A percentile compares a stretch with the other conserved stretches of the same genome.
Conservation (phyloP, 37 sponge, comb jelly and placozoan species). For the Halisarca cf. caerulea region DNA sequence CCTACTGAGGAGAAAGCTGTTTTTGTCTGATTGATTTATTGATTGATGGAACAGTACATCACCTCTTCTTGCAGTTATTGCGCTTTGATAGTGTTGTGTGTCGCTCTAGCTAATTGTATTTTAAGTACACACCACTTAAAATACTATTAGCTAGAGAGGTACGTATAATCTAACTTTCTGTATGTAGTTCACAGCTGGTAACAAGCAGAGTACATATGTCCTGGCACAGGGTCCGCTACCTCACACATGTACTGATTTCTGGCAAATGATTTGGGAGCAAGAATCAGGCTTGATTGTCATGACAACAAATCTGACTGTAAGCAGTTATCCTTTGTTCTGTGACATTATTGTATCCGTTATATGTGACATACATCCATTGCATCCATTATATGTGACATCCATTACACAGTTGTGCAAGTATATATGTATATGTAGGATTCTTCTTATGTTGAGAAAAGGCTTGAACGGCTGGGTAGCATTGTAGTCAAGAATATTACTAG, state of each 20-base stretch:
- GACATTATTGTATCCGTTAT: neutral
- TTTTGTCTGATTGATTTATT: too few species aligned
- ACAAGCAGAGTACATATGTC: constrained; percentile 37
- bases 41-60: too few species aligned
- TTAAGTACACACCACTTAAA: too few species aligned
- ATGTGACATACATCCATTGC: neutral
- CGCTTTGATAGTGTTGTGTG: neutral
- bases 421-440: neutral
- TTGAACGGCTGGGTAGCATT: too few species aligned
- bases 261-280: constrained; percentile 98
- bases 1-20: too few species aligned
- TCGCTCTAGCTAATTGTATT: neutral
- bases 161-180: too few species aligned
- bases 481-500: too few species aligned
- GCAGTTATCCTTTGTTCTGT: too few species aligned
- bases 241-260: constrained; percentile 88
- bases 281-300: constrained; percentile 70
- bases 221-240: constrained; percentile 86
- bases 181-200: constrained; percentile 24
- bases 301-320: constrained; percentile 72
- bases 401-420: neutral
- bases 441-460: too few species aligned
- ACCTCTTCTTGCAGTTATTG: too few species aligned
- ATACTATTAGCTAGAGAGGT: too few species aligned
- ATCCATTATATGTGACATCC: neutral